Percentiles rank a stretch among this genome's conserved stretches.
Conservation (phyloP, 1,140 invertebrate genomes). For the Acromyrmex echinatior region DNA sequence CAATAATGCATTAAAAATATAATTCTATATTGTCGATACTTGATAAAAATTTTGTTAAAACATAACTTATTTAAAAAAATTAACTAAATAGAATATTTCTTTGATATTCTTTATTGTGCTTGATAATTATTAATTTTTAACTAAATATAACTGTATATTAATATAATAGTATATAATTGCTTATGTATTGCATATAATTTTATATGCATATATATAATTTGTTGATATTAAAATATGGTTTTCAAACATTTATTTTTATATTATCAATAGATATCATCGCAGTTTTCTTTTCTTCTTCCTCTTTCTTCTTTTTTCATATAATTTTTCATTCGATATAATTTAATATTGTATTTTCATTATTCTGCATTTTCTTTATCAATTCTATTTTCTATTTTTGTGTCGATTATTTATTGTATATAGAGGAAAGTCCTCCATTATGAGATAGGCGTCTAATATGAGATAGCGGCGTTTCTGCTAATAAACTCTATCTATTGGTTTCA, state of each 20-base stretch:
- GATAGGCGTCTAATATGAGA: no score
- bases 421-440: no score
- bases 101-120: no score
- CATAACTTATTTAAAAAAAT: not conserved
- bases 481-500: no score
- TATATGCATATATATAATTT: not conserved
- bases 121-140: not conserved
- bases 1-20: not conserved
- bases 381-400: not conserved
- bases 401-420: not conserved
- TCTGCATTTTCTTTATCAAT: not conserved
- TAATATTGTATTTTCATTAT: not conserved
- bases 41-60: not conserved
- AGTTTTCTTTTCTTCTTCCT: not conserved
- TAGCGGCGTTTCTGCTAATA: no score
- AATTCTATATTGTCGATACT: not conserved
- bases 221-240: not conserved
- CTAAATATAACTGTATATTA: not conserved
- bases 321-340: not conserved
- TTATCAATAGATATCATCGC: not conserved
- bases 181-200: not conserved
- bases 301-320: not conserved
- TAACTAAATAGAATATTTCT: not conserved
- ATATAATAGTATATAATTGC: not conserved
- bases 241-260: conserved; percentile 17